Evolutionary conservation across 2,888 invertebrate genomes (phyloP), one percentile per base, ranked within the genome.

Genomic region (Julus scanicus): DNA sequence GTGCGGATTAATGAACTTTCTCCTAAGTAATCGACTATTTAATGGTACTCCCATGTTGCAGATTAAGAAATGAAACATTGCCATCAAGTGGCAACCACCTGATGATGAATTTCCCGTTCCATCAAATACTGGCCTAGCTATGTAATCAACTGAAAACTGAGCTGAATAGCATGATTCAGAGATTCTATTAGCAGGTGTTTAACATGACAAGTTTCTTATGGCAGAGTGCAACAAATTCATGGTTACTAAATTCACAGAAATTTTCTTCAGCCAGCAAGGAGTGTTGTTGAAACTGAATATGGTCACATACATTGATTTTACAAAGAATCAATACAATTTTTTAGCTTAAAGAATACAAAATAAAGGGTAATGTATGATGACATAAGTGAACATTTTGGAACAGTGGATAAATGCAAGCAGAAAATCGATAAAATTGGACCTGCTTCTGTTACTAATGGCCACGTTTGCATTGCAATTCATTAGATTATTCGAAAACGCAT

Each of bases 401-500:
- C 15, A 37, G 37, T 3, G 15, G 13, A 80, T 13, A 1, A 80
- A 80, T 37, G 11, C 15, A 39, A 37, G 80, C 37, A 4, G 80
- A 80, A 80, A 80, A 80, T 80, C 80, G 80, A 80, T 80, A 80
- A 80, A 80, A 80, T 80, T 80, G 37, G 80, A 37, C 80, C 80
- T 37, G 13, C 29, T 80, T 80, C 37, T 37, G 80, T 39, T 80
- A 37, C 80, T 39, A 80, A 80, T 39, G 80, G 37, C 80, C 80
- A 9, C 37, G 80, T 37, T 80, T 8, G 37, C 37, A 80, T 29
- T 80, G 80, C 80, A 80, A 80, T 80, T 39, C 80, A 29, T 80
- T 80, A 80, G 80, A 80, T 80, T 80, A 80, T 80, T 80, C 80
- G 80, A 80, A 80, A 80, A 80, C 37, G 80, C 80, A 80, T 80